Percentiles rank a stretch among this genome's conserved stretches.
phyloP scores from a whole-genome alignment of 2,797 vertebrate species.

The Bryconaethiops microstoma region DNA sequence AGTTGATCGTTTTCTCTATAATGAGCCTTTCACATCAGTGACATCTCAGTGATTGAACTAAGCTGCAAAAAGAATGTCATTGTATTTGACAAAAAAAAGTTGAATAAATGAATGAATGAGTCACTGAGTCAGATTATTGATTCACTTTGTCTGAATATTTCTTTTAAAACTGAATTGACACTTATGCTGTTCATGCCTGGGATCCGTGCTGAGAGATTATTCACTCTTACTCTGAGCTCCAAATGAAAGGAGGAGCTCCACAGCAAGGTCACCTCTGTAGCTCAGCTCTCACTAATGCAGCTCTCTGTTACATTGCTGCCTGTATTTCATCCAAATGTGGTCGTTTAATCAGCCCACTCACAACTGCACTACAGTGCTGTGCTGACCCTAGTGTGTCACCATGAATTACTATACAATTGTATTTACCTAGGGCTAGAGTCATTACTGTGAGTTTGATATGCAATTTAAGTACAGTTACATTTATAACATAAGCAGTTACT shows the following conservation, averaged over 20 bases:
- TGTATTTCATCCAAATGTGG: not conserved
- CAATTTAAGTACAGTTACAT: not conserved
- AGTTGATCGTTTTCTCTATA: too few relatives aligned
- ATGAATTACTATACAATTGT: not conserved
- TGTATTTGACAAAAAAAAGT: not conserved
- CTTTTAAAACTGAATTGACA: not conserved
- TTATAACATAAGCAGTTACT: too few relatives aligned
- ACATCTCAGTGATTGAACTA: too few relatives aligned
- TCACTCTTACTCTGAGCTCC: slow-evolving; percentile 3
- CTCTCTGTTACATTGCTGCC: slow-evolving; percentile 11
- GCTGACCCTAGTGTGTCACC: not conserved
- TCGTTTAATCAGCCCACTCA: not conserved
- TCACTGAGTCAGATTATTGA: too few relatives aligned
- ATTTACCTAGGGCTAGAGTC: not conserved
- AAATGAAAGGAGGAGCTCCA: slow-evolving; percentile 15
- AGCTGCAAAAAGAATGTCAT: not conserved
- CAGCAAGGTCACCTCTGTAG: slow-evolving; percentile 19
- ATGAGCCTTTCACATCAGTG: too few relatives aligned
- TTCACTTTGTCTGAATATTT: not conserved
- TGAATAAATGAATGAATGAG: not conserved
- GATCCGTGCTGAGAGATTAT: slow-evolving; percentile 23
- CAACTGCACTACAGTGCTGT: not conserved
- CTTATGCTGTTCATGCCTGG: slow-evolving; percentile 16
- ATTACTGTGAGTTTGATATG: not conserved
- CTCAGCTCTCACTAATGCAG: not conserved